A percentile compares a stretch with the other conserved stretches of the same genome.
Evolutionary conservation across 1,140 invertebrate genomes (phyloP).

Genomic region (Apis florea): DNA sequence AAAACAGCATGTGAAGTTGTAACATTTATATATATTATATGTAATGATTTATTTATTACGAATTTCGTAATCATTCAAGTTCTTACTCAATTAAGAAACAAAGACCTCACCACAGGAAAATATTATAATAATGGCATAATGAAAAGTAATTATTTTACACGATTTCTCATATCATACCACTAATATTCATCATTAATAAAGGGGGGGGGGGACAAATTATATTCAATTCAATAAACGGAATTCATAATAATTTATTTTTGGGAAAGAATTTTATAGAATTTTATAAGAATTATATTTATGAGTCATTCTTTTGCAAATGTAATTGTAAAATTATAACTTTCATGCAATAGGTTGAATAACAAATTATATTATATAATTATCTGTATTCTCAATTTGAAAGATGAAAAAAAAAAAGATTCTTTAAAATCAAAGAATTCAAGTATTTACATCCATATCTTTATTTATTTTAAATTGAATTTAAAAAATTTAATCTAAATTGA

Average conservation of each 20-base stretch:
- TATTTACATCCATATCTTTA: neutral
- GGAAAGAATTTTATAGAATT: constrained; percentile 7
- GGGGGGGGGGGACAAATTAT: too few relatives aligned
- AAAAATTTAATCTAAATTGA: neutral
- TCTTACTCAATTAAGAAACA: constrained; percentile 34
- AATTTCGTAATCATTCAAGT: constrained; percentile 35
- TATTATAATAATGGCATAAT: constrained; percentile 45
- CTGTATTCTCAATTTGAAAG: neutral
- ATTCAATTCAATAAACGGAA: neutral
- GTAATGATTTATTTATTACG: constrained; percentile 50
- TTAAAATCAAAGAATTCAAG: neutral
- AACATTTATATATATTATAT: constrained; percentile 26
- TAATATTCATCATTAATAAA: neutral
- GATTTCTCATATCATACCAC: constrained; percentile 12
- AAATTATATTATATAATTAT: constrained; percentile 26
- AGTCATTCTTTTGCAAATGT: constrained; percentile 46
- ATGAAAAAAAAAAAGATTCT: neutral
- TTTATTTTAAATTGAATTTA: neutral
- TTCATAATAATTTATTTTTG: neutral
- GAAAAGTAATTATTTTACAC: constrained; percentile 27
- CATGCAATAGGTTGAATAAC: constrained; percentile 49
- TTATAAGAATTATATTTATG: constrained; percentile 21
- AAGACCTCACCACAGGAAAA: constrained; percentile 39
- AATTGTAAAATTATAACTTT: constrained; percentile 54
- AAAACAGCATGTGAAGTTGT: neutral